Evolutionary conservation across 2,888 invertebrate species (phyloP), one percentile per base, ranked within the genome.

Genomic region (Melipona beecheii): DNA sequence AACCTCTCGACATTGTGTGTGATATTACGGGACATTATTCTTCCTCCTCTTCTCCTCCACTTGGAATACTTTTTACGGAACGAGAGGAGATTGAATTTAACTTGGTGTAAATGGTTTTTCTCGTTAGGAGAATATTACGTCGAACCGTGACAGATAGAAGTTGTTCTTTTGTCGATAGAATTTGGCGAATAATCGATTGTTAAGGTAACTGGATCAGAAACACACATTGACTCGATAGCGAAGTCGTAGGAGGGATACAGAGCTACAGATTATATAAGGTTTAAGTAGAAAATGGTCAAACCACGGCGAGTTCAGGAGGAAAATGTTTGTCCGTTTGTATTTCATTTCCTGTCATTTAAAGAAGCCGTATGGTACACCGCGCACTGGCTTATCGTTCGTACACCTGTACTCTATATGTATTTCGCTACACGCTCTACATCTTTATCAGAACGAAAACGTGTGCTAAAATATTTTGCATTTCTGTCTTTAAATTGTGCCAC

Each of bases 331-430:
- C 66, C 49, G 11, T 21, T 76, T 50, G 31, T 64, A 69, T 85
- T 83, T 60, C 64, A 60, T 54, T 85, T 70, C 75, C 74, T 74
- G 75, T 62, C 84, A 79, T 73, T 85, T 84, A 84, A 84, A 74
- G 70, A 79, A 79, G 84, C 73, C 84, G 27, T 79, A 76, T 11
- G 2, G 9, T 43, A 36, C 6, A 31, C 36, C 52, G 56, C 36
- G 58, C 31, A 83, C 65, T 79, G 76, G 84, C 73, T 85, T 84
- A 76, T 83, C 64, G 83, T 74, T 36, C 84, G 65, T 79, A 49
- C 24, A 83, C 79, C 74, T 66, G 73, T 50, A 31, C 19, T 43
- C 64, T 24, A n/a, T 17, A 15, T 52, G 66, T n/a, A 60, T 31
- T 19, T 62, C 50, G 15, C 17, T 73, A 50, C 17, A 17, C n/a